These are phyloP conservation scores for human (Homo sapiens) DNA, from an alignment of 2,113 vertebrate species.

Conservation along the genomic window GRCh38 chr6:44025001-44025500, in stretches of 20 bases:
- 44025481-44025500: background rate
- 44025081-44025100: background rate
- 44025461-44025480: background rate
- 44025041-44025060: background rate
- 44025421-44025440: slow-evolving; percentile 5
- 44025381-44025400: background rate
- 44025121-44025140: background rate
- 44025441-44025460: background rate
- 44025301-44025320: background rate
- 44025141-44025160: background rate
- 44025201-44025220: too few species aligned
- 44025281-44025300: background rate
- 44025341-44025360: background rate
- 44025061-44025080: background rate
- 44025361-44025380: background rate
- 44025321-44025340: background rate
- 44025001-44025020: too few species aligned
- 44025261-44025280: background rate
- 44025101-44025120: background rate
- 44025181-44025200: background rate
- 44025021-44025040: background rate
- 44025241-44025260: background rate
- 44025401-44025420: background rate
- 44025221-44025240: background rate
- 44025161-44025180: background rate